Percentiles rank a stretch among this genome's conserved stretches.
Conservation (phyloP, 64 coral and sea anemone species). For the Montipora foliosa region DNA sequence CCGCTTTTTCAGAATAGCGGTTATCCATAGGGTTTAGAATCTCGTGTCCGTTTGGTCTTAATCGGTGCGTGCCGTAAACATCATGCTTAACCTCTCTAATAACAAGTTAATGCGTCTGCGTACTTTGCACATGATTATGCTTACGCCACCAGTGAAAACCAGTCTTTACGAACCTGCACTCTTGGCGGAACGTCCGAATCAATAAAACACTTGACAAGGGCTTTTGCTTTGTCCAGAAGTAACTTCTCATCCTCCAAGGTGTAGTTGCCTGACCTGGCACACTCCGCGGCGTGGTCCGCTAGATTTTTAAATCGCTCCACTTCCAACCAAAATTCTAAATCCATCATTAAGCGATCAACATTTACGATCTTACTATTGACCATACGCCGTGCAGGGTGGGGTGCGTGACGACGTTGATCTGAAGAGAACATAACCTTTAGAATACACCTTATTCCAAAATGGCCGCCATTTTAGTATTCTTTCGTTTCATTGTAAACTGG, state of each 20-base stretch:
- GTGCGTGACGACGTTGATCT: slow-evolving; percentile 67
- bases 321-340: slow-evolving; percentile 97
- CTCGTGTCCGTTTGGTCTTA: too few species aligned
- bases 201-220: slow-evolving; percentile 81
- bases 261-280: slow-evolving; percentile 91
- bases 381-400: slow-evolving; percentile 77
- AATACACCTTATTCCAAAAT: too few species aligned
- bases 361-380: slow-evolving; percentile 88
- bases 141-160: too few species aligned
- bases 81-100: too few species aligned
- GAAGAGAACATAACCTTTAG: not conserved
- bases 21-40: too few species aligned
- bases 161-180: slow-evolving; percentile 68
- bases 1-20: too few species aligned
- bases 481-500: too few species aligned
- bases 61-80: too few species aligned
- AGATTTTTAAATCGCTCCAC: slow-evolving; percentile 83
- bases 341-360: slow-evolving; percentile 75
- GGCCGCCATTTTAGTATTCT: too few species aligned
- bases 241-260: slow-evolving; percentile 86
- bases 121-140: too few species aligned
- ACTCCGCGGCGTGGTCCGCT: slow-evolving; percentile 79
- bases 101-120: too few species aligned
- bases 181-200: slow-evolving; percentile 89
- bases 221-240: slow-evolving; percentile 80